Percentiles rank a stretch among this genome's conserved stretches.
Evolutionary conservation across 2,797 vertebrate species (phyloP).

Genomic region (Menidia menidia): DNA sequence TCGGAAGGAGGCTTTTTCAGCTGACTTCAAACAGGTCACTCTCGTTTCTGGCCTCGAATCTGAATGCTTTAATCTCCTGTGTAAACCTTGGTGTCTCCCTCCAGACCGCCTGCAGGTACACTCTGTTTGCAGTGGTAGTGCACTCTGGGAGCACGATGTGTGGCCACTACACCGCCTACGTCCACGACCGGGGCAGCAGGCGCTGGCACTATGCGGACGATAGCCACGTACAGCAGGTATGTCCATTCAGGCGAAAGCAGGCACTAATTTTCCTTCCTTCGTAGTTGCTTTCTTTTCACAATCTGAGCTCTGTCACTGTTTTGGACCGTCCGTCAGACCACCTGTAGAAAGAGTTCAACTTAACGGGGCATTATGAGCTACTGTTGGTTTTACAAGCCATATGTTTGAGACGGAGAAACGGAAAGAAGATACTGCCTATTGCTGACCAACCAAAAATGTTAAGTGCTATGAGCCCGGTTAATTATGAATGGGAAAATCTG

Average conservation of each 20-base stretch:
- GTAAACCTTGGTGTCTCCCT: constrained; percentile 11
- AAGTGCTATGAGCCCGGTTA: too few relatives aligned
- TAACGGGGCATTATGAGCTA: too few relatives aligned
- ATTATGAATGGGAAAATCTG: too few relatives aligned
- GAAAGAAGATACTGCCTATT: too few relatives aligned
- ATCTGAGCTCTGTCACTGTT: too few relatives aligned
- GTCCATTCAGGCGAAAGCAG: not conserved
- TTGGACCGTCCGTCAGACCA: too few relatives aligned
- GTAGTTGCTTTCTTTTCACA: not conserved
- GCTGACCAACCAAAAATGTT: too few relatives aligned
- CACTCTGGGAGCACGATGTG: constrained; percentile 54
- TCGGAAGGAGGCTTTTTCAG: constrained; percentile 17
- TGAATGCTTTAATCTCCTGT: not conserved
- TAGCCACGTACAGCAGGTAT: constrained; percentile 46
- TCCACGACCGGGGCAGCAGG: constrained; percentile 31
- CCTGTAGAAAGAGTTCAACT: too few relatives aligned
- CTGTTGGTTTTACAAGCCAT: too few relatives aligned
- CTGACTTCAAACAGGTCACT: constrained; percentile 49
- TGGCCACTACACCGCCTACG: constrained; percentile 81
- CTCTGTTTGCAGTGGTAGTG: constrained; percentile 78
- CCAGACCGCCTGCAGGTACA: constrained; percentile 67
- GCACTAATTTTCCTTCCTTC: not conserved
- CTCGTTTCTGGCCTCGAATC: not conserved
- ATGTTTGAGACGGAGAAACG: too few relatives aligned
- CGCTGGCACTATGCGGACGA: constrained; percentile 77